Base-by-base conservation (phyloP, 2,797 vertebrate species). In the Ara ararauna region DNA sequence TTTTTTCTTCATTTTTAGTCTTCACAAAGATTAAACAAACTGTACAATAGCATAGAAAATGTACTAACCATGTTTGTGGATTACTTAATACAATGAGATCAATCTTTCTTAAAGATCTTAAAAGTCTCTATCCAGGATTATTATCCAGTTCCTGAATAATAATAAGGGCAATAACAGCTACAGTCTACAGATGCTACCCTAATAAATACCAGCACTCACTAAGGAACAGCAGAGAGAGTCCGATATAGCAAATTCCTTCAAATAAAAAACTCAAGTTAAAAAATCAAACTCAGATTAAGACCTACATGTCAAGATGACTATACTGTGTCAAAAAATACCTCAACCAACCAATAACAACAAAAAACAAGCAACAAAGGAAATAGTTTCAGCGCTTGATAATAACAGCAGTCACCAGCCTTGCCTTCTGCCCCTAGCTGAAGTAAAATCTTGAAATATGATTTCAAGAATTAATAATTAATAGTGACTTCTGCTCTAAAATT, bases 381-480 rank as follows among this genome's bases (percentile, higher is more conserved):
- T 38, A 0, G 0, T 73, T 79, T 76, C 50, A 36, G 5, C n/a
- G 7, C 3, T 44, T 7, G 2, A 38, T 38, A 40, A 53, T 5
- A 79, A 23, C 10, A 71, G 27, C 4, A 73, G 10, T 2, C 17
- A 70, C 8, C 11, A 72, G 6, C 2, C 4, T 9, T 51, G 13
- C 36, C 23, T 7, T 73, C 42, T 45, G 9, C 5, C 26, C 3
- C 7, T 66, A 74, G 21, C 4, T 67, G 22, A 71, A 9, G 6
- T 32, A 34, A 19, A 68, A 88, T 40, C 3, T 45, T 81, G 17
- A 81, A 68, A 87, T 14, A 42, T 3, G 4, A 27, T 53, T 54
- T 10, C 18, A 58, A 79, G 5, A 20, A 70, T 60, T 70, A 70
- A 53, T 50, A 82, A 87, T 58, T 32, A 81, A 53, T 60, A 54